Evolutionary conservation across 1,140 invertebrate species (phyloP).

Genomic region (Brachionus koreanus): DNA sequence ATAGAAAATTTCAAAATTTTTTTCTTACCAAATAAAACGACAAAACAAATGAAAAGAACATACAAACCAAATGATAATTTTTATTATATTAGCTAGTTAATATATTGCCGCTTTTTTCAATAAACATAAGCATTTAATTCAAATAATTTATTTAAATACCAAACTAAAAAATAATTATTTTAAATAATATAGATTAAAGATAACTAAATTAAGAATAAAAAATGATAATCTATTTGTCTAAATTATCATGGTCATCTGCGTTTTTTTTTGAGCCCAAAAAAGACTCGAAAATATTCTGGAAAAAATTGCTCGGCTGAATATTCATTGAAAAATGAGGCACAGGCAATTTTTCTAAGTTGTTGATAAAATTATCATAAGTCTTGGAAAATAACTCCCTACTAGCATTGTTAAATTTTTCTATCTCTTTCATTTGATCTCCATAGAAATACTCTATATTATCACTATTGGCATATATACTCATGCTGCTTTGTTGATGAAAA

Average conservation of each 20-base stretch:
- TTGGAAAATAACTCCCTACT: neutral
- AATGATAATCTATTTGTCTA: neutral
- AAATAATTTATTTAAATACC: neutral
- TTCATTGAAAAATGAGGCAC: slow-evolving; percentile 9
- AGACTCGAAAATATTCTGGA: neutral
- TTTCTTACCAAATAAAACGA: neutral
- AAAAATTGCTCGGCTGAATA: neutral
- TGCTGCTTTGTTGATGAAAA: neutral
- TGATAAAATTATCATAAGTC: neutral
- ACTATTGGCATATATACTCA: neutral
- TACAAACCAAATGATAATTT: neutral
- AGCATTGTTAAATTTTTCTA: neutral
- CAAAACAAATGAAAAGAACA: neutral
- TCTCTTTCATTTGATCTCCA: neutral
- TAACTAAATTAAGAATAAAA: neutral
- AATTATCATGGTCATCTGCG: neutral
- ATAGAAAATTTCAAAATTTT: neutral
- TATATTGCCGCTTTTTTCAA: neutral
- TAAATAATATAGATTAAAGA: neutral
- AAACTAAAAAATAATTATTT: neutral
- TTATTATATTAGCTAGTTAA: neutral
- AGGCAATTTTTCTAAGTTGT: neutral
- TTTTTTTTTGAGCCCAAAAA: neutral
- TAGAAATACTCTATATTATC: neutral
- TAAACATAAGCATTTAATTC: neutral